These are phyloP conservation scores for Trididemnum nubilum DNA, from an alignment of 23 tunicate genomes.

Conservation along the genomic window DNA sequence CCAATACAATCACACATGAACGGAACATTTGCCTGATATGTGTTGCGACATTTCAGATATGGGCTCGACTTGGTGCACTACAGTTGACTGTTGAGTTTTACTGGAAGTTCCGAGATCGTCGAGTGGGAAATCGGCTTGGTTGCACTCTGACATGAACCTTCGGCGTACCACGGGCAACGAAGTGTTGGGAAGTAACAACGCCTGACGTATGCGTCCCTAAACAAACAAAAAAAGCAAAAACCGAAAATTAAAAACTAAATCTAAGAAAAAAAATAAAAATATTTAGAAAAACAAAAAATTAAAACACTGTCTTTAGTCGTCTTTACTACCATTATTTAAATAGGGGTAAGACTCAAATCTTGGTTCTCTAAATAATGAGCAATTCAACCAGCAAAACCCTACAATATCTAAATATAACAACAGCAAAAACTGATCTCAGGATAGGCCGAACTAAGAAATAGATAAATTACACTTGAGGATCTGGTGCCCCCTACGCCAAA, in stretches of 20 bases:
- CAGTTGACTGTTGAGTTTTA: not conserved
- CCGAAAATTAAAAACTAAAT: not conserved
- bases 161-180: constrained; percentile 21
- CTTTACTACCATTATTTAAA: no score
- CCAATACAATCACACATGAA: no score
- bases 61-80: not conserved
- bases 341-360: no score
- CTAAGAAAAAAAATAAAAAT: not conserved
- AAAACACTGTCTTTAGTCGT: no score
- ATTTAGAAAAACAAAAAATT: no score
- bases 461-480: no score
- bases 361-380: no score
- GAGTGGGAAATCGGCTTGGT: constrained; percentile 31
- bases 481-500: no score
- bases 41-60: not conserved
- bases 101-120: not conserved
- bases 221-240: not conserved
- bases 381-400: no score
- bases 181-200: constrained; percentile 22
- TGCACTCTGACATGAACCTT: constrained; percentile 25
- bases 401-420: no score
- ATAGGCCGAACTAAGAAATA: no score
- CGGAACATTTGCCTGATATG: not conserved
- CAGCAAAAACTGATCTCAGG: no score
- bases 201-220: constrained; percentile 48